Conservation (phyloP, 2,797 vertebrate species). For the Hozukius guyotensis region DNA sequence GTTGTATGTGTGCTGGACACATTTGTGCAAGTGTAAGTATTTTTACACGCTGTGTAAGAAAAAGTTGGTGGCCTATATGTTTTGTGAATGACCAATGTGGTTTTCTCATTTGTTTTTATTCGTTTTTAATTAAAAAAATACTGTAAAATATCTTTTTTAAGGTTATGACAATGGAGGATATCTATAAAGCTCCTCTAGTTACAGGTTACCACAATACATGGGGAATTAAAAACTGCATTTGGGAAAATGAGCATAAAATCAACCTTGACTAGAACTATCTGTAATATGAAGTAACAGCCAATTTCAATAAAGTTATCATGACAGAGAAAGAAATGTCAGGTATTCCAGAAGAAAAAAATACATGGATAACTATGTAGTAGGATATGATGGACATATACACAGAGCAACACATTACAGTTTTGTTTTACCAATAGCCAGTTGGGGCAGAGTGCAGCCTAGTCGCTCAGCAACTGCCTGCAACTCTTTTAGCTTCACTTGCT, state of each 20-base stretch:
- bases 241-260: background rate
- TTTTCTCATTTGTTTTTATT: background rate
- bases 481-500: conserved; percentile 94
- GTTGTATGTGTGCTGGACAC: background rate
- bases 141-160: too few relatives aligned
- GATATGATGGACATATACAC: conserved; percentile 47
- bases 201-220: background rate
- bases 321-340: background rate
- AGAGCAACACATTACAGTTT: conserved; percentile 48
- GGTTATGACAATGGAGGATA: background rate
- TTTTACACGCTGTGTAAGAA: background rate
- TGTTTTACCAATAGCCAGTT: conserved; percentile 91
- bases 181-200: background rate
- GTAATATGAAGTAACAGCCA: background rate
- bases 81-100: background rate
- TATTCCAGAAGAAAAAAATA: background rate
- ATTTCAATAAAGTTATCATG: background rate
- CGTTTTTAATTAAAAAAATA: background rate
- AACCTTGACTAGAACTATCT: background rate
- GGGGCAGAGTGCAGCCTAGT: conserved; percentile 92
- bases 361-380: background rate
- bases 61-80: background rate
- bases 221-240: background rate
- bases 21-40: background rate
- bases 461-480: conserved; percentile 89